Base-by-base conservation (phyloP, 1,140 invertebrate species). In the Drosophila kurseongensis region DNA sequence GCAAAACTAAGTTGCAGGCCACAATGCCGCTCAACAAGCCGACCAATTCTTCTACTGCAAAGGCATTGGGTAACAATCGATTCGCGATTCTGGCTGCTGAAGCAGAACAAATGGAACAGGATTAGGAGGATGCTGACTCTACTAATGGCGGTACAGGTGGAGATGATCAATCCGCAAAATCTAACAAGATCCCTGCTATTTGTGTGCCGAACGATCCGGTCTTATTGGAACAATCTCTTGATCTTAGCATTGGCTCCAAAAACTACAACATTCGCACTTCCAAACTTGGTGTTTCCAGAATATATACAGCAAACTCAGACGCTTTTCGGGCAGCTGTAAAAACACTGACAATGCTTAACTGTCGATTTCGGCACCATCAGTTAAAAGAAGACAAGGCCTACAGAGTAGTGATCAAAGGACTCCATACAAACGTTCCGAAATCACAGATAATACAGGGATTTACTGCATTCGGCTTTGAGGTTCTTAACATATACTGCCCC, bases 331-430 rank as follows among this genome's bases (percentile, higher is more conserved):
- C 13, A 16, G 14, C 42, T 14, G 63, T 74, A 9, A 56, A 38
- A 38, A 13, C 16, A 29, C 16, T 67, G 14, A 67, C 16, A 10
- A 27, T 38, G 7, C 36, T 40, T 8, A 74, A 61, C 32, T 68
- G 52, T 5, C 23, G 48, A 45, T 73, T 54, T 40, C 56, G 56
- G 50, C 56, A 67, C 8, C 56, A 60, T 13, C 69, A 73, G 16
- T 55, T 73, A 0, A 67, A 60, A 45, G 50, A 67, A 16, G 56
- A 73, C 5, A 60, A 66, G 18, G 8, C 62, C 10, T 60, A 38
- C 51, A 60, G 23, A 35, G 62, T 55, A 9, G 56, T 59, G 9
- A 10, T 54, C 10, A 54, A 47, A 48, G 29, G 29, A 7, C 6
- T 63, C 1, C 36, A 72, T 58, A 18, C 59, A 13, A 58, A 50